A percentile compares a stretch with the other conserved stretches of the same genome.
phyloP scores from a whole-genome alignment of 1,140 invertebrate species.

The Drosophila cardini region DNA sequence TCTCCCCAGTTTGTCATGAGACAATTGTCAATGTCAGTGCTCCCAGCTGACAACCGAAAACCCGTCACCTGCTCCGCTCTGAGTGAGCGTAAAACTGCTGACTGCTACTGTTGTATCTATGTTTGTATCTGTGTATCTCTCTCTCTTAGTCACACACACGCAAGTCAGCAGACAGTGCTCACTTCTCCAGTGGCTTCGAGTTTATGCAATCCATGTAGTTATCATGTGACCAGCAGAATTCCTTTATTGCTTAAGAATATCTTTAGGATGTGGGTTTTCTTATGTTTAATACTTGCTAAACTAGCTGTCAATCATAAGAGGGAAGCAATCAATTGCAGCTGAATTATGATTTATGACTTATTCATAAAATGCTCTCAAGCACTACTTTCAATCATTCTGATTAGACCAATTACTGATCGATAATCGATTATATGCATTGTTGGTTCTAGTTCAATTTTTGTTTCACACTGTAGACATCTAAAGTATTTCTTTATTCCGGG shows the following conservation, averaged over 20 bases:
- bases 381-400: conserved; percentile 67
- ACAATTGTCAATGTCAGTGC: conserved; percentile 50
- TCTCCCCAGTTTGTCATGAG: conserved; percentile 53
- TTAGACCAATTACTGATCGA: conserved; percentile 47
- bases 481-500: conserved; percentile 26
- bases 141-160: conserved; percentile 66
- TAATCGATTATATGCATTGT: conserved; percentile 26
- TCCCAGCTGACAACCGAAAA: conserved; percentile 10
- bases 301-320: conserved; percentile 32
- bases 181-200: conserved; percentile 47
- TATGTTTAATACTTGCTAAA: conserved; percentile 8
- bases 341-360: conserved; percentile 71
- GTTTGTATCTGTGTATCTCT: conserved; percentile 41
- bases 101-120: conserved; percentile 41
- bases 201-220: conserved; percentile 68
- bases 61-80: conserved; percentile 51
- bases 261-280: conserved; percentile 11
- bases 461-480: conserved; percentile 16
- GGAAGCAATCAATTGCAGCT: conserved; percentile 56
- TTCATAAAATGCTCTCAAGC: conserved; percentile 53
- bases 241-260: conserved; percentile 29
- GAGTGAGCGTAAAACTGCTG: conserved; percentile 45
- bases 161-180: conserved; percentile 50
- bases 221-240: conserved; percentile 67
- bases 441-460: conserved; percentile 48